Base-by-base conservation (phyloP, 2,888 invertebrate genomes). In the Abscondita cerata region DNA sequence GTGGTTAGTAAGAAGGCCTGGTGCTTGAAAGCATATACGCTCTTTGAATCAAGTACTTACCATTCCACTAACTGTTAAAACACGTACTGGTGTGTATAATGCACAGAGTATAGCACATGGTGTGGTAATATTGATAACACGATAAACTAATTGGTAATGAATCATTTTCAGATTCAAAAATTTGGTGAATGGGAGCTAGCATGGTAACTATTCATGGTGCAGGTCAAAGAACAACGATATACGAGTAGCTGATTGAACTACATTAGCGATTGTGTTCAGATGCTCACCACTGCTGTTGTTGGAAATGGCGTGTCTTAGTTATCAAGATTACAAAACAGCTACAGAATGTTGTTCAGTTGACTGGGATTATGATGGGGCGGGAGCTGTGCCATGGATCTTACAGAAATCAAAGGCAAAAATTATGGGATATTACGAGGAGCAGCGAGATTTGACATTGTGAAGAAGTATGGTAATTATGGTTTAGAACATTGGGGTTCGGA, bases 401-500 rank as follows among this genome's bases (percentile, higher is more conserved):
- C 92, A 51, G 99, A 99, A 84, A 96, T 99, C 66, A 97, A 97
- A 79, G 95, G 74, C 87, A 90, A 73, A 88, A 89, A 71, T 82
- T 92, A 63, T 95, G 94, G 89, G 96, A 98, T 76, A 95, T 98
- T 59, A 88, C 90, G 0, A n/a, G 92, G 96, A 64, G 81, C 80
- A 0, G 97, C 99, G 79, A 86, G 99, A 73, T 90, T 97, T 75
- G 97, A 97, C 58, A 89, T 98, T 61, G 79, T 99, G 61, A 90
- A 89, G 75, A 92, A 91, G 75, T 99, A 89, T 78, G 87, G 89
- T 0, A 91, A 96, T 78, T 97, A 94, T 82, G 98, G 98, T 0
- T 83, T 99, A 38, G 98, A 98, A 75, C 98, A 99, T 82, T 99
- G 98, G 98, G 99, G 99, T 3, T 93, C 94, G 11, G 99, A 99